Conservation (phyloP, 2,113 vertebrate genomes). For the Pachypanchax playfairii region DNA sequence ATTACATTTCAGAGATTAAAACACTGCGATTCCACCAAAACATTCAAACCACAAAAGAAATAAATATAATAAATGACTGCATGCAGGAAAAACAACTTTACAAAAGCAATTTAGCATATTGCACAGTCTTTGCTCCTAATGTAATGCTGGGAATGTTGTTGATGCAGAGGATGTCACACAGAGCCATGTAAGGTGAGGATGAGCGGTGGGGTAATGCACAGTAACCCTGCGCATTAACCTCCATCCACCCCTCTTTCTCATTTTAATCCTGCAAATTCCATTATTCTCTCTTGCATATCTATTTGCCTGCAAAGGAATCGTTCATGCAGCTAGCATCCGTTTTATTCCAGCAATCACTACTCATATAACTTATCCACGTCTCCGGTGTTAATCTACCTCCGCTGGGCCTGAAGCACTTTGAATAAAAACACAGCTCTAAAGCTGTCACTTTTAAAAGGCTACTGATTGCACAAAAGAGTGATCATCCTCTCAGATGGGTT, state of each 20-base stretch:
- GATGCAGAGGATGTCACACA: constrained; percentile 64
- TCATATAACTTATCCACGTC: constrained; percentile 53
- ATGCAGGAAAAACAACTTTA: constrained; percentile 39
- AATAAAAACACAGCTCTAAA: constrained; percentile 75
- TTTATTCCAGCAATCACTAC: constrained; percentile 47
- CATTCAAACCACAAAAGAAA: constrained; percentile 58
- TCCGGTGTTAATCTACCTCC: constrained; percentile 74
- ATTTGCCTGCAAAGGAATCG: constrained; percentile 69
- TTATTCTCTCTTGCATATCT: constrained; percentile 67
- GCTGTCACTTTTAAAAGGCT: constrained; percentile 74
- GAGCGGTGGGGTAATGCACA: constrained; percentile 74
- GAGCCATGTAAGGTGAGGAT: constrained; percentile 70
- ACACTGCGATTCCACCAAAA: constrained; percentile 56
- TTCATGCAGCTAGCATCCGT: constrained; percentile 41
- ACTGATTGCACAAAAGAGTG: constrained; percentile 80
- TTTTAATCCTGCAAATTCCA: constrained; percentile 79
- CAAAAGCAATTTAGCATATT: constrained; percentile 79
- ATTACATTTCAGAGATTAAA: constrained; percentile 73
- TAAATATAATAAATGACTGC: constrained; percentile 62
- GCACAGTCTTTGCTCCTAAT: constrained; percentile 67
- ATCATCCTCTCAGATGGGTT: constrained; percentile 77
- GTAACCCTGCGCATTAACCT: constrained; percentile 77
- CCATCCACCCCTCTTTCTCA: constrained; percentile 36
- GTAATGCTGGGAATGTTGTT: constrained; percentile 67
- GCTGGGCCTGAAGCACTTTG: constrained; percentile 69